Percentiles rank a stretch among this genome's conserved stretches.
Evolutionary conservation across 2,888 invertebrate species (phyloP).

Genomic region (Chaetogeoica ovagalla): DNA sequence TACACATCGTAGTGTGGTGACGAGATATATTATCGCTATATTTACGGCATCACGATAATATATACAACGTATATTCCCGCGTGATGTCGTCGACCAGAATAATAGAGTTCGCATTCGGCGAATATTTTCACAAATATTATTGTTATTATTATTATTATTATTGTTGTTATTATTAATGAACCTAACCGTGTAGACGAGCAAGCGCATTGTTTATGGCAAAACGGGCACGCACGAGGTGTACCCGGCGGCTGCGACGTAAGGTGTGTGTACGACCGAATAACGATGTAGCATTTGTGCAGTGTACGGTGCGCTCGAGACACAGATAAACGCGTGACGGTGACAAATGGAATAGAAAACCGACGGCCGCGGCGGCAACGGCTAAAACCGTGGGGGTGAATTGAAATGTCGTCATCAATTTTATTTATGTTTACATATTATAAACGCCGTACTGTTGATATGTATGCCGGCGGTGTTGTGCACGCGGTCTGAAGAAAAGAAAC

Average conservation of each 20-base stretch:
- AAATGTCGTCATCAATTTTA: conserved; percentile 53
- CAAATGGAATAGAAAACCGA: conserved; percentile 35
- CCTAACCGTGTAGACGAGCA: too few relatives aligned
- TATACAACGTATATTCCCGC: too few relatives aligned
- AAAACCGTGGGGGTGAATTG: conserved; percentile 43
- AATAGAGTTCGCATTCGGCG: too few relatives aligned
- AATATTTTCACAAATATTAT: neutral
- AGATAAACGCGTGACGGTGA: conserved; percentile 51
- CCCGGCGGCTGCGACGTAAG: neutral
- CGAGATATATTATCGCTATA: too few relatives aligned
- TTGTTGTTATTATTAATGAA: too few relatives aligned
- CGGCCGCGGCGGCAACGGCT: conserved; percentile 14
- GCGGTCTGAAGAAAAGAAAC: conserved; percentile 11
- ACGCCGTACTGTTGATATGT: neutral
- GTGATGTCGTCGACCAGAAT: too few relatives aligned
- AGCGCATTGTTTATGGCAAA: too few relatives aligned
- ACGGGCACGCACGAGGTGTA: neutral
- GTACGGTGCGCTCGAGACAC: conserved; percentile 26
- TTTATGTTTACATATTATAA: conserved; percentile 41
- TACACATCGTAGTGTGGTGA: too few relatives aligned
- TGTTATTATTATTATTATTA: neutral
- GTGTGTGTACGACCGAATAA: neutral
- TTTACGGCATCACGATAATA: too few relatives aligned
- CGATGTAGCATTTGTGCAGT: conserved; percentile 16
- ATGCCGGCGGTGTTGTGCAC: neutral